Conservation (phyloP, 1,140 invertebrate species). For the Xylocopa sonorina region DNA sequence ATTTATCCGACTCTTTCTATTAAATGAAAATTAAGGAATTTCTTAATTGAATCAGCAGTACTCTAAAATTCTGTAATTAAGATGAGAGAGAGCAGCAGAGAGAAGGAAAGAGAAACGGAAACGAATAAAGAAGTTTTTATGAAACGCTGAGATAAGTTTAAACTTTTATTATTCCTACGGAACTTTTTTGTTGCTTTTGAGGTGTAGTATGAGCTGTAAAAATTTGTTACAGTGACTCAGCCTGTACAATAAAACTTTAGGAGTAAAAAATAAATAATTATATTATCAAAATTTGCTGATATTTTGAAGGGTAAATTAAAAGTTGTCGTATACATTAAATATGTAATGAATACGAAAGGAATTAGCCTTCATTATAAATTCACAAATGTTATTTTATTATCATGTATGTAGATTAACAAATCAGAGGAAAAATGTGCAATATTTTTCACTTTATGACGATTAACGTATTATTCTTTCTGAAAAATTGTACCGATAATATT, state of each 20-base stretch:
- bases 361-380: slow-evolving; percentile 10
- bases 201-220: too few species aligned
- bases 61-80: too few species aligned
- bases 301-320: neutral
- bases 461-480: neutral
- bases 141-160: too few species aligned
- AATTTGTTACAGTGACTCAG: too few species aligned
- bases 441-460: neutral
- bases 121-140: too few species aligned
- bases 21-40: too few species aligned
- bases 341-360: neutral
- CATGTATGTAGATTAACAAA: slow-evolving; percentile 21
- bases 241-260: slow-evolving; percentile 5
- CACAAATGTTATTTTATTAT: slow-evolving; percentile 37
- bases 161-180: too few species aligned
- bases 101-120: too few species aligned
- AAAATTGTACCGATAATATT: slow-evolving; percentile 2
- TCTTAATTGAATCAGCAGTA: too few species aligned
- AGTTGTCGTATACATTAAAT: neutral
- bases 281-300: neutral
- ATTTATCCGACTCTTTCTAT: too few species aligned
- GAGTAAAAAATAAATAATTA: slow-evolving; percentile 6
- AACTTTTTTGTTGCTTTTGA: too few species aligned
- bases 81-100: too few species aligned
- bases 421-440: slow-evolving; percentile 34